Evolutionary conservation across 2,113 vertebrate species (phyloP).

Genomic region (Bufo gargarizans): DNA sequence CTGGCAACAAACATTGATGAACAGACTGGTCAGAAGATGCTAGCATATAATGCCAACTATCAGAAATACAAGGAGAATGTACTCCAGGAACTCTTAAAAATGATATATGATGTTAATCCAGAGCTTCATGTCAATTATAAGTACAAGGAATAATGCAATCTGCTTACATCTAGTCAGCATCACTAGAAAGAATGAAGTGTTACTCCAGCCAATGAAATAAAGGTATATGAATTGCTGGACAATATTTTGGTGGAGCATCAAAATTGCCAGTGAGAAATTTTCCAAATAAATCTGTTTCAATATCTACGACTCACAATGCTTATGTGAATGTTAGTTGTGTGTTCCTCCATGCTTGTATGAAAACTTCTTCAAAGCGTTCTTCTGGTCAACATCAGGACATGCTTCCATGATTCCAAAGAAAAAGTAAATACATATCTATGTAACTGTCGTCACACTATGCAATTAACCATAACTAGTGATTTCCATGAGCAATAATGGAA

Average conservation of each 20-base stretch:
- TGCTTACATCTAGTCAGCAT: too few relatives aligned
- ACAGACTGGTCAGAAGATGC: slow-evolving; percentile 68
- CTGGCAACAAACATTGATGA: slow-evolving; percentile 72
- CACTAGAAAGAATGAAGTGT: not conserved
- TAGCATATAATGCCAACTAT: slow-evolving; percentile 66
- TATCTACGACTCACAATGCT: not conserved
- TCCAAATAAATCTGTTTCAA: not conserved
- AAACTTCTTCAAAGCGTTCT: not conserved
- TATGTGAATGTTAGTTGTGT: not conserved
- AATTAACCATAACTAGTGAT: too few relatives aligned
- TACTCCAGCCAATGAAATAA: not conserved
- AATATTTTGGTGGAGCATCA: not conserved
- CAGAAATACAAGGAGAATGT: slow-evolving; percentile 64
- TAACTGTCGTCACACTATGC: too few relatives aligned
- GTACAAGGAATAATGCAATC: slow-evolving; percentile 49
- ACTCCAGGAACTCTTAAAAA: slow-evolving; percentile 67
- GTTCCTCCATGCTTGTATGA: not conserved
- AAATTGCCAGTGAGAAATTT: not conserved
- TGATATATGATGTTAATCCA: slow-evolving; percentile 71
- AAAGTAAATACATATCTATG: not conserved
- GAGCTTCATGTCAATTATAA: slow-evolving; percentile 73
- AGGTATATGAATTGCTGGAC: not conserved
- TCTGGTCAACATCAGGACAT: not conserved
- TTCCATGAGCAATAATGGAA: too few relatives aligned
- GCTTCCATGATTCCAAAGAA: not conserved